phyloP scores from a whole-genome alignment of 2,888 invertebrate species.

The Tetragonisca angustula region DNA sequence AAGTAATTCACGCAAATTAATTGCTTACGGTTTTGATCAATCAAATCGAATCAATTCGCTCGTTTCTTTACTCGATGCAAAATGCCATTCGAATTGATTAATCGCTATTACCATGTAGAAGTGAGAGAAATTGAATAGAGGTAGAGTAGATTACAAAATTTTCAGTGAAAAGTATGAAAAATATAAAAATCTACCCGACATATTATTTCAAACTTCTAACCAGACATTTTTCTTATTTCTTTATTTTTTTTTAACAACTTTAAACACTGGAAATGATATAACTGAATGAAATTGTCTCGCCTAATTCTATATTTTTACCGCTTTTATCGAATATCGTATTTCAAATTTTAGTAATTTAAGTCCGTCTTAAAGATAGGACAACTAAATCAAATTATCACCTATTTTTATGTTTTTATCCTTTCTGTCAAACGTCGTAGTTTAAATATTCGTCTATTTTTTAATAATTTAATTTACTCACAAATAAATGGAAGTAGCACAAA shows the following conservation, averaged over 20 bases:
- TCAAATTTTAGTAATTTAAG: too few species aligned
- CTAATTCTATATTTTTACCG: fast-evolving
- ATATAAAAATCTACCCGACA: not conserved
- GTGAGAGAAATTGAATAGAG: too few species aligned
- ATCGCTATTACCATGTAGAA: not conserved
- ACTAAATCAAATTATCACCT: too few species aligned
- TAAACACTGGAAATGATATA: not conserved
- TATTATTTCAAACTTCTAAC: not conserved
- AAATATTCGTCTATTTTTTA: too few species aligned
- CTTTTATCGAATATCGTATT: not conserved
- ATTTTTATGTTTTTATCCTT: too few species aligned
- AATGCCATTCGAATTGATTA: not conserved
- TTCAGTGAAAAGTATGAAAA: not conserved
- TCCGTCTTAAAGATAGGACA: too few species aligned
- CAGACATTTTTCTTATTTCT: too few species aligned
- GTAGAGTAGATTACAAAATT: not conserved
- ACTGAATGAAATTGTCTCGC: not conserved
- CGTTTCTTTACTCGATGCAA: not conserved
- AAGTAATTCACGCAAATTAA: constrained; percentile 23
- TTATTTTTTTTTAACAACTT: not conserved
- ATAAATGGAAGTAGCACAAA: too few species aligned
- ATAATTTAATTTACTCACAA: too few species aligned
- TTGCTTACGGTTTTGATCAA: not conserved
- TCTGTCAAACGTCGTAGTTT: too few species aligned
- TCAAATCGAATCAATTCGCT: constrained; percentile 12